These are phyloP conservation scores for Nasonia vitripennis DNA, from an alignment of 1,140 invertebrate genomes.

Conservation along the genomic window DNA sequence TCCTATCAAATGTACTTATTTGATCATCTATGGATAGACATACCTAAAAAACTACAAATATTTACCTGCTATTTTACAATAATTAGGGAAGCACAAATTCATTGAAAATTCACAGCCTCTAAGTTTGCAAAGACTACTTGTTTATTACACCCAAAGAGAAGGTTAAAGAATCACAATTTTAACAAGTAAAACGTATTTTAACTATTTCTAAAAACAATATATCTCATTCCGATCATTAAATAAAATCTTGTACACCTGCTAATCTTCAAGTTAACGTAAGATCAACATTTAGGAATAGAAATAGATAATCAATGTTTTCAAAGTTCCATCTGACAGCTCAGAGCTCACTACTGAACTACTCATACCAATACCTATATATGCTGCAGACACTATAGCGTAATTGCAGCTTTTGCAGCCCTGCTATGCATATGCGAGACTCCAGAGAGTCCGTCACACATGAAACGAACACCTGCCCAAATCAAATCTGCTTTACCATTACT, in stretches of 20 bases:
- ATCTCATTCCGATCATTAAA: too few relatives aligned
- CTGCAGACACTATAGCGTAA: too few relatives aligned
- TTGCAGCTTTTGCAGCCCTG: too few relatives aligned
- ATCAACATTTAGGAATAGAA: not conserved
- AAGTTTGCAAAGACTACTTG: not conserved
- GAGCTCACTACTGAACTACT: too few relatives aligned
- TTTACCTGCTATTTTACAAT: not conserved
- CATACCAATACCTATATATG: too few relatives aligned
- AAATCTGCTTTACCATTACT: too few relatives aligned
- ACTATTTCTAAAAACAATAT: too few relatives aligned
- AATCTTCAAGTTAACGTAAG: not conserved
- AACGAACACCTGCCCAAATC: too few relatives aligned
- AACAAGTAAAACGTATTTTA: not conserved
- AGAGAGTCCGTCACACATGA: too few relatives aligned
- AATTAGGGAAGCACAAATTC: conserved; percentile 16
- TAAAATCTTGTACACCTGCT: too few relatives aligned
- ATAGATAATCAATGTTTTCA: not conserved
- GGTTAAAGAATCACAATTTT: not conserved
- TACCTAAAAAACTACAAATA: not conserved
- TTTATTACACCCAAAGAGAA: not conserved
- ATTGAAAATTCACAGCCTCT: conserved; percentile 26
- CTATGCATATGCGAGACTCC: too few relatives aligned
- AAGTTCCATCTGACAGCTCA: not conserved
- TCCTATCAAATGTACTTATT: not conserved
- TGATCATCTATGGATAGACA: too few relatives aligned